Conservation (phyloP, 2,888 invertebrate genomes). For the Melangyna quadrimaculata region DNA sequence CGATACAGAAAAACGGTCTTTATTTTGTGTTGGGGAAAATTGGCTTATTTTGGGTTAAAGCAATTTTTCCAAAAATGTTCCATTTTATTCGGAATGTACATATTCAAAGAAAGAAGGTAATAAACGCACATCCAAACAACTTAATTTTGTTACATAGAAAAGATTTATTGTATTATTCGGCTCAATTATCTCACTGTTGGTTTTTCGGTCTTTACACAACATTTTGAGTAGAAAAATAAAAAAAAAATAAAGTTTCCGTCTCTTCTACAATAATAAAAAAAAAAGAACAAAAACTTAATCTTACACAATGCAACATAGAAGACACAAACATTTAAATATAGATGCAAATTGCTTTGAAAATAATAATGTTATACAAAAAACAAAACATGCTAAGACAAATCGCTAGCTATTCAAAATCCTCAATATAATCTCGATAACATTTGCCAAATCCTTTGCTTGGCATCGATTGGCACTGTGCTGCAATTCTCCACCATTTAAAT, state of each 20-base stretch:
- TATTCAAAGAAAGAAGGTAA: no score
- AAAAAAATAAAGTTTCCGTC: not conserved
- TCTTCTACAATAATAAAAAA: conserved; percentile 11
- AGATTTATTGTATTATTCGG: conserved; percentile 33
- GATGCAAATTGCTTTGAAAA: not conserved
- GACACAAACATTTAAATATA: conserved; percentile 31
- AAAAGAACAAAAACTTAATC: conserved; percentile 27
- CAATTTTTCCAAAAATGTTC: no score
- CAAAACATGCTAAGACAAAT: not conserved
- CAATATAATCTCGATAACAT: conserved; percentile 74
- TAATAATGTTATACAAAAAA: not conserved
- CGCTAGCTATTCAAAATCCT: conserved; percentile 73
- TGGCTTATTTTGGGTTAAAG: no score
- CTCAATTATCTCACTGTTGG: conserved; percentile 19
- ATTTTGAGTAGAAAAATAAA: conserved; percentile 60
- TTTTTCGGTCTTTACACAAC: not conserved
- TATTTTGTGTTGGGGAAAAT: no score
- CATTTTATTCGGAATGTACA: no score
- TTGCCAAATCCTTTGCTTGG: conserved; percentile 74
- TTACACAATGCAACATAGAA: conserved; percentile 35
- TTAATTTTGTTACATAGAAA: not conserved
- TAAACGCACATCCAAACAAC: no score
- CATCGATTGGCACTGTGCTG: conserved; percentile 60
- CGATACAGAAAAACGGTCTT: no score
- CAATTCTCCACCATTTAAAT: conserved; percentile 61